Evolutionary conservation across 2,888 invertebrate species (phyloP).

Genomic region (Sphaeridia pumilis): DNA sequence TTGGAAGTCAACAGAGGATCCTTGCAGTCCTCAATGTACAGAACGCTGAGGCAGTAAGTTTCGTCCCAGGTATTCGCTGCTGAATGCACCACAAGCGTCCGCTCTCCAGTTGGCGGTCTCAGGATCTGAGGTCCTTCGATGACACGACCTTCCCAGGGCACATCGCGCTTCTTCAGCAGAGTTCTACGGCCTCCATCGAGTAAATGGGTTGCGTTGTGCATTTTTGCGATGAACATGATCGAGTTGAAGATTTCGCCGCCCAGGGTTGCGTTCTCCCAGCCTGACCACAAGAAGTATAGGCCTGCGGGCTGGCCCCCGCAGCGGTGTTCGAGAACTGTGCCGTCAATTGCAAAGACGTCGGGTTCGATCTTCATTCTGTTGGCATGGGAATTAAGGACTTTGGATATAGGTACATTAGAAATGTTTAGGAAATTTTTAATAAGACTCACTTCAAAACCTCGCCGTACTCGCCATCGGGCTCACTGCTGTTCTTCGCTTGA

Average conservation of each 20-base stretch:
- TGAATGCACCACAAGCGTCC: slow-evolving; percentile 4
- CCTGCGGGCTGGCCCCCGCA: background rate
- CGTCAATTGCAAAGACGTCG: slow-evolving; percentile 7
- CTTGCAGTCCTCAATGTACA: background rate
- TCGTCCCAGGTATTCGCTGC: slow-evolving; percentile 7
- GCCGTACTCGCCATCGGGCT: background rate
- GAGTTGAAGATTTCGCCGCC: background rate
- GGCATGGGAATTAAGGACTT: background rate
- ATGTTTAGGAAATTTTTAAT: background rate
- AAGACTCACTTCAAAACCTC: background rate
- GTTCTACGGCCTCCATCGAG: background rate
- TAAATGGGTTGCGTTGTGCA: background rate
- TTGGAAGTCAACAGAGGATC: background rate
- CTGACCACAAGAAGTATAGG: slow-evolving; percentile 6
- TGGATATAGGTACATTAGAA: background rate
- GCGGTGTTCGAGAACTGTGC: background rate
- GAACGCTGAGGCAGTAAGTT: slow-evolving; percentile 1
- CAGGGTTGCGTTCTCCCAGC: background rate
- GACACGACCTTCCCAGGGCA: slow-evolving; percentile 6
- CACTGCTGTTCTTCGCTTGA: background rate
- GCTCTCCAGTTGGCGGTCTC: background rate
- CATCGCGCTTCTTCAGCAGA: background rate
- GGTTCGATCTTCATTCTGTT: background rate
- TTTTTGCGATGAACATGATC: background rate
- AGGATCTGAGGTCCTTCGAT: slow-evolving; percentile 3